Conservation (phyloP, 2,797 vertebrate genomes). For the Pseudopleuronectes americanus region DNA sequence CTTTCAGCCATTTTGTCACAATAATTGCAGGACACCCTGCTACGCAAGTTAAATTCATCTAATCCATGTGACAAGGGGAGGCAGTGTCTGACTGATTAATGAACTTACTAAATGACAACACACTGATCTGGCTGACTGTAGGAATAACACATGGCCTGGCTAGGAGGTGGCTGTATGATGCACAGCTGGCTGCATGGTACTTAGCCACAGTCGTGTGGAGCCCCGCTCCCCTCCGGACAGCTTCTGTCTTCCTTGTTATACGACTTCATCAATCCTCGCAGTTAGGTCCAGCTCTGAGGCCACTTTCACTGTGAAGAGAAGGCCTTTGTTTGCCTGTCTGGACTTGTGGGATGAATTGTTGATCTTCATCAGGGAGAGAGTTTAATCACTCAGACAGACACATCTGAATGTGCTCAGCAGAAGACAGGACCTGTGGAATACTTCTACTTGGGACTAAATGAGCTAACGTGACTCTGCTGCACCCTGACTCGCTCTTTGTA, state of each 20-base stretch:
- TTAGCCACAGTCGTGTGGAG: conserved; percentile 49
- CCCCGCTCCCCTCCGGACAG: conserved; percentile 49
- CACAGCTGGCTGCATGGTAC: conserved; percentile 40
- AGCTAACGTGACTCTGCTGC: conserved; percentile 35
- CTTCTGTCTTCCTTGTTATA: conserved; percentile 60
- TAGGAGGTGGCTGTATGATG: conserved; percentile 29
- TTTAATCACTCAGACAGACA: conserved; percentile 39
- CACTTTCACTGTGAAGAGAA: conserved; percentile 40
- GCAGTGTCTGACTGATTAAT: background rate
- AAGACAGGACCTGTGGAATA: conserved; percentile 26
- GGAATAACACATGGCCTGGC: conserved; percentile 14
- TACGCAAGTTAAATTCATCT: background rate
- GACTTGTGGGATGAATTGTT: conserved; percentile 58
- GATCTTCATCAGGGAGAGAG: conserved; percentile 31
- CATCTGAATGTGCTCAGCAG: conserved; percentile 38
- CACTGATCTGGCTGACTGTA: conserved; percentile 1
- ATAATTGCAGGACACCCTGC: no score
- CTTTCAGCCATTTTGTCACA: no score
- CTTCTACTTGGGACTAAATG: conserved; percentile 42
- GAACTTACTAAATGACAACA: conserved; percentile 23
- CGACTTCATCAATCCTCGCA: conserved; percentile 60
- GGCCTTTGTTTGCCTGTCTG: conserved; percentile 29
- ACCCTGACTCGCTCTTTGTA: conserved; percentile 22
- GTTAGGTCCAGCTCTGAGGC: conserved; percentile 44
- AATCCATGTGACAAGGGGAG: background rate